Percentiles rank a stretch among this genome's conserved stretches.
Conservation (phyloP, 2,113 vertebrate genomes). For the Paramormyrops kingsleyae region DNA sequence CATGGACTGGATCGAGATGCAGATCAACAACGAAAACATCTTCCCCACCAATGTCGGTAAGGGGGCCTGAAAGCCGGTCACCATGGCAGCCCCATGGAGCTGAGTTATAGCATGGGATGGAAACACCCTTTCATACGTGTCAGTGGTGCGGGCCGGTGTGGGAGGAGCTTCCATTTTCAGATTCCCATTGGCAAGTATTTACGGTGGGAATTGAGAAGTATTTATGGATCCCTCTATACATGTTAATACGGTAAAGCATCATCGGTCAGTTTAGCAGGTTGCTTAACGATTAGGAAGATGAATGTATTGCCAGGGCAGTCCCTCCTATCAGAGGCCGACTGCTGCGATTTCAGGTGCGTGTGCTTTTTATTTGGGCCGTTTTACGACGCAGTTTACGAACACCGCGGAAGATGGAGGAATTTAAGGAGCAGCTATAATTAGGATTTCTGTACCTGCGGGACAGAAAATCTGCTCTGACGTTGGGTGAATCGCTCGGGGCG, state of each 20-base stretch:
- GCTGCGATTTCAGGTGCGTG: neutral
- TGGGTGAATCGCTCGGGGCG: neutral
- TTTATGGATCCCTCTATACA: neutral
- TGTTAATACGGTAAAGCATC: neutral
- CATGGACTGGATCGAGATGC: conserved; percentile 36
- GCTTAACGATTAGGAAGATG: neutral
- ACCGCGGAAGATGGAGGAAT: neutral
- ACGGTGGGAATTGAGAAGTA: neutral
- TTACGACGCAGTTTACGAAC: neutral
- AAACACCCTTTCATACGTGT: neutral
- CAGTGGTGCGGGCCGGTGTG: neutral
- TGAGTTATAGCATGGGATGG: neutral
- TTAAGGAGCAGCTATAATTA: neutral
- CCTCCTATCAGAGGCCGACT: neutral
- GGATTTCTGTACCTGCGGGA: neutral
- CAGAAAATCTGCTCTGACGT: neutral
- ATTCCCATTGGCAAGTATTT: neutral
- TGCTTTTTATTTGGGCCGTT: neutral
- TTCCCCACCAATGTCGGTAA: conserved; percentile 25
- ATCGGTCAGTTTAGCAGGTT: neutral
- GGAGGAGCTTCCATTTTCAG: neutral
- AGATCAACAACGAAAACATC: conserved; percentile 25
- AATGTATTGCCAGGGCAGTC: neutral
- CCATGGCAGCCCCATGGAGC: neutral
- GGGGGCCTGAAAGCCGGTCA: neutral